A percentile compares a stretch with the other conserved stretches of the same genome.
Conservation (phyloP, 2,113 vertebrate genomes). For the Periophthalmodon schlosseri region DNA sequence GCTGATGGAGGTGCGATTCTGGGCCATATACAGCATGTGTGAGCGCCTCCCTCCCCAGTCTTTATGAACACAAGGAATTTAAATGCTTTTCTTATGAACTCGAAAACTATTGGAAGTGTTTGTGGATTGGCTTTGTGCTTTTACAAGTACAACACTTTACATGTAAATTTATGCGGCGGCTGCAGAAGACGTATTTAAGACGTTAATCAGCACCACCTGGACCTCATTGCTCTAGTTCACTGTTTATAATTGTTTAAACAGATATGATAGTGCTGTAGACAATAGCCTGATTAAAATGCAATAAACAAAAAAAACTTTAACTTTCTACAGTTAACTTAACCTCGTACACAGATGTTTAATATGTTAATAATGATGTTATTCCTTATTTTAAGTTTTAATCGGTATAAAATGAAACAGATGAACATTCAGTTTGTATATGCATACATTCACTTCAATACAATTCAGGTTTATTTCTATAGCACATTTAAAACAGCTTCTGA, state of each 20-base stretch:
- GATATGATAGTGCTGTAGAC: background rate
- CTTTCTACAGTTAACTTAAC: background rate
- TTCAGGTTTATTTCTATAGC: no score
- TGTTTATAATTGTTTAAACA: slow-evolving; percentile 7
- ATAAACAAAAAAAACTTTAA: background rate
- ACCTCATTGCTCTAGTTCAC: background rate
- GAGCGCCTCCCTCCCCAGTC: background rate
- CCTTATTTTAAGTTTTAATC: background rate
- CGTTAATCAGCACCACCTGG: slow-evolving; percentile 11
- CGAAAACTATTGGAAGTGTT: slow-evolving; percentile 21
- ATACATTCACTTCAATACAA: no score
- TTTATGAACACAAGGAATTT: slow-evolving; percentile 28
- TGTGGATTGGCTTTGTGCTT: slow-evolving; percentile 6
- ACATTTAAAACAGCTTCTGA: no score
- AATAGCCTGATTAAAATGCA: background rate
- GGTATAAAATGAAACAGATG: no score
- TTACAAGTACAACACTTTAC: background rate
- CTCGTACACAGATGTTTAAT: background rate
- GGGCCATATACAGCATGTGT: slow-evolving; percentile 1
- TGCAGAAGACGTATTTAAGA: slow-evolving; percentile 21
- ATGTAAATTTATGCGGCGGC: slow-evolving; percentile 22
- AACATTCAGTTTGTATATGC: no score
- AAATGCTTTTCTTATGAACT: slow-evolving; percentile 12
- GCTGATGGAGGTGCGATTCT: slow-evolving; percentile 49
- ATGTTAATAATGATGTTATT: background rate